Evolutionary conservation across 1,140 invertebrate species (phyloP), one percentile per base, ranked within the genome.

Genomic region (Drosophila cardini): DNA sequence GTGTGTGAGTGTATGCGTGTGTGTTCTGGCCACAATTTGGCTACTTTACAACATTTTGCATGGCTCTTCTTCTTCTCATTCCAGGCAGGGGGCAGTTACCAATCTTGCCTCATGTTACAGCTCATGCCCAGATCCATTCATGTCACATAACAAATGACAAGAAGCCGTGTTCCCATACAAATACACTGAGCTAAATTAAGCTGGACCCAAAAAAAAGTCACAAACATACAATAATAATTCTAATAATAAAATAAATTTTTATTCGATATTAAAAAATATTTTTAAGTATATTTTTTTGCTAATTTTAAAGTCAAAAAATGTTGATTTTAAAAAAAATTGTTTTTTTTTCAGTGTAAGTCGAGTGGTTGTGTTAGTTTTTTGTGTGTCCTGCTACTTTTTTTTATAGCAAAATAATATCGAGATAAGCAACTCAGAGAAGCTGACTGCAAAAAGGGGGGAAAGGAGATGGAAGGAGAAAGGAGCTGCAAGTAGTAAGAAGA

Each of bases 321-420:
- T 26, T 4, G 4, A 26, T 5, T 26, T 26, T 26, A 4, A 26
- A 26, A 26, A 26, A 26, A 26, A 26, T 4, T 26, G 4, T 26
- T 4, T 0, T 26, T 26, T 26, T 26, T 26, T 2, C 1, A 26
- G 15, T 13, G 34, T 13, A 5, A 5, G n/a, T 4, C 2, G 5
- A 4, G 26, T 30, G 56, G 38, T 53, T 83, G 75, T 78, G 76
- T 40, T 26, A 26, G 21, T 15, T 46, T 38, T 38, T 38, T 75
- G 58, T 34, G 58, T 76, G 56, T 61, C 48, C 61, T 26, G 45
- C 69, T 64, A 18, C 55, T 71, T 68, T 80, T 80, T 85, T 86
- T 87, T 87, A 89, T 89, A 53, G 69, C 84, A 72, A 79, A 83
- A 83, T 83, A 77, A 83, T 87, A 87, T 87, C 83, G 55, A 87